A percentile compares a stretch with the other conserved stretches of the same genome.
phyloP scores from a whole-genome alignment of 2,888 invertebrate species.

The Campoplex nolae region DNA sequence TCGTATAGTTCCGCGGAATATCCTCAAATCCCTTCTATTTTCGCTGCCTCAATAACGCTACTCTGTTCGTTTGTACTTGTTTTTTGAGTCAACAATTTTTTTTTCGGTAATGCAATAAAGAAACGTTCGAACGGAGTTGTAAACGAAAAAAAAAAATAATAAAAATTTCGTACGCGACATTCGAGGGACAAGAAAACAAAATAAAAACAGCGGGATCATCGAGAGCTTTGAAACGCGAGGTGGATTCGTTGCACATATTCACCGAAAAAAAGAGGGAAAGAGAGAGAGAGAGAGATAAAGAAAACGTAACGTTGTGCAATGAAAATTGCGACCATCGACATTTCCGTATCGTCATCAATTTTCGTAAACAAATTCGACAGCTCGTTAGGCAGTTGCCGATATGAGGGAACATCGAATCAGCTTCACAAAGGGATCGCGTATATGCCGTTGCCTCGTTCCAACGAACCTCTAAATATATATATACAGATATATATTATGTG shows the following conservation, averaged over 20 bases:
- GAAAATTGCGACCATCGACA: not conserved
- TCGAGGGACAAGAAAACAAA: not conserved
- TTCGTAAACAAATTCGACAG: slow-evolving; percentile 36
- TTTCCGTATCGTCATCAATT: slow-evolving; percentile 27
- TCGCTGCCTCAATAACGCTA: not conserved
- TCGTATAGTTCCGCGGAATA: not conserved
- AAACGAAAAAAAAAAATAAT: not conserved
- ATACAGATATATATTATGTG: not conserved
- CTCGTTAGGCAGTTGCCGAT: slow-evolving; percentile 34
- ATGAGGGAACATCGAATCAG: slow-evolving; percentile 31
- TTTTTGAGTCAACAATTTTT: not conserved
- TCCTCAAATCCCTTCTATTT: not conserved
- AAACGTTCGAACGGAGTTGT: not conserved
- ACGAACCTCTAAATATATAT: not conserved
- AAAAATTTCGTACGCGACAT: not conserved
- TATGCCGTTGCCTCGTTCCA: not conserved
- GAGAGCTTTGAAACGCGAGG: not conserved
- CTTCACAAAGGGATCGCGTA: slow-evolving; percentile 39
- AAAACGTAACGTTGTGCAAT: not conserved
- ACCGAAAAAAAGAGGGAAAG: not conserved
- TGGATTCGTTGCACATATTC: not conserved
- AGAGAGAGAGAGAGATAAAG: not conserved
- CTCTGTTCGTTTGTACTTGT: too few relatives aligned
- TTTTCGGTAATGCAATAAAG: not conserved
- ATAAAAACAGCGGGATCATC: not conserved